A percentile compares a stretch with the other conserved stretches of the same genome.
Evolutionary conservation across 1,140 invertebrate species (phyloP).

Genomic region (Tenebrio molitor): DNA sequence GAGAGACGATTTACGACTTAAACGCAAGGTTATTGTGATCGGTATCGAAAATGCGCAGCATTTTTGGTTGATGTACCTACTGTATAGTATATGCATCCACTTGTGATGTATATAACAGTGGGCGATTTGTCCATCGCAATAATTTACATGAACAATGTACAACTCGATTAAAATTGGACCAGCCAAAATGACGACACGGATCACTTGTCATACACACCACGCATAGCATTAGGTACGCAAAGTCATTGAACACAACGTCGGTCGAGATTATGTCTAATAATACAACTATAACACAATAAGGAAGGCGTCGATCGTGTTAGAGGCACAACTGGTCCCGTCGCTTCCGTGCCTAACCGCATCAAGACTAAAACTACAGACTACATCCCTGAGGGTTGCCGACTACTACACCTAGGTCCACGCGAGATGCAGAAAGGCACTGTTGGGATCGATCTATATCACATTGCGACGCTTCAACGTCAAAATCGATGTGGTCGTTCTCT

Average conservation of each 20-base stretch:
- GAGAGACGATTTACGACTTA: background rate
- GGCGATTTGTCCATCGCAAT: conserved; percentile 46
- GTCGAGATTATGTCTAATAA: conserved; percentile 61
- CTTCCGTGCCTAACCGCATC: conserved; percentile 38
- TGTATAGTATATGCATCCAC: conserved; percentile 58
- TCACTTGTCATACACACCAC: conserved; percentile 64
- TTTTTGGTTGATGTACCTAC: conserved; percentile 60
- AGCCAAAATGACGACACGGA: conserved; percentile 55
- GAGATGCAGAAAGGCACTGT: conserved; percentile 51
- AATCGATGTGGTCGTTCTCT: conserved; percentile 57
- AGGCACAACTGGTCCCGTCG: conserved; percentile 51
- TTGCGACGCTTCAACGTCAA: background rate
- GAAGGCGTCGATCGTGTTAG: conserved; percentile 40
- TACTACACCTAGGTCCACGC: conserved; percentile 53
- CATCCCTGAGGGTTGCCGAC: conserved; percentile 56
- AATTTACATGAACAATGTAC: conserved; percentile 49
- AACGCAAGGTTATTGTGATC: conserved; percentile 17
- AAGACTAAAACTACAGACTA: conserved; percentile 47
- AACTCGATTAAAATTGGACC: conserved; percentile 53
- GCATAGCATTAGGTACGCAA: conserved; percentile 63
- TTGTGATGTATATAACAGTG: conserved; percentile 64
- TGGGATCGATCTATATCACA: conserved; percentile 49
- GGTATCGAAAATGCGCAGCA: conserved; percentile 53
- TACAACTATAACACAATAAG: conserved; percentile 53
- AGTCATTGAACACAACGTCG: conserved; percentile 65